phyloP scores from a whole-genome alignment of 2,797 vertebrate genomes.

The Tympanoctomys barrerae region DNA sequence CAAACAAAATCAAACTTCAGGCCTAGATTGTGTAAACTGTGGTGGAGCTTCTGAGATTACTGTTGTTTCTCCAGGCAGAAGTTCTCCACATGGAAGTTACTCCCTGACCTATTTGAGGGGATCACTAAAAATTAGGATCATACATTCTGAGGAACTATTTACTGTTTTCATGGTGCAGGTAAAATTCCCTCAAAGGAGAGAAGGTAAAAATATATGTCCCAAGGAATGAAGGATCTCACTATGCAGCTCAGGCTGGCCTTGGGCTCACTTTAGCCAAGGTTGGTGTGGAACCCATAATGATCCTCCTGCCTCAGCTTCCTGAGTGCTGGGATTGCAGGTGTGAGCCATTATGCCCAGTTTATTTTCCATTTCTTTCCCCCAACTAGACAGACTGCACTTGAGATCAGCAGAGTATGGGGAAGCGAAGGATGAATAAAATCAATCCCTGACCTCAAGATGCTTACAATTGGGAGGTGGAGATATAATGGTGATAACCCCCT shows the following conservation, averaged over 20 bases:
- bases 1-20: background rate
- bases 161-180: background rate
- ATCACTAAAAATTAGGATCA: background rate
- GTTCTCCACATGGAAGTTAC: background rate
- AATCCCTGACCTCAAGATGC: background rate
- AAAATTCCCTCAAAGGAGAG: constrained; percentile 19
- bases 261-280: too few relatives aligned
- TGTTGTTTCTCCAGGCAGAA: constrained; percentile 31
- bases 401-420: background rate
- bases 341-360: too few relatives aligned
- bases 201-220: background rate
- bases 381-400: background rate
- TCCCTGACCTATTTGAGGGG: background rate
- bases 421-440: background rate
- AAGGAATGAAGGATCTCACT: background rate
- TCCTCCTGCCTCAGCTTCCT: too few relatives aligned
- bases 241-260: too few relatives aligned
- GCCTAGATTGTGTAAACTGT: background rate
- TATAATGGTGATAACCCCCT: background rate
- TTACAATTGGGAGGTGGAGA: background rate
- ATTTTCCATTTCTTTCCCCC: background rate
- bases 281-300: too few relatives aligned
- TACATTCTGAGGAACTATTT: background rate
- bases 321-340: too few relatives aligned
- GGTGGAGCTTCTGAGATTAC: background rate